phyloP scores from a whole-genome alignment of 2,888 invertebrate genomes.

The Trachelus tabidus region DNA sequence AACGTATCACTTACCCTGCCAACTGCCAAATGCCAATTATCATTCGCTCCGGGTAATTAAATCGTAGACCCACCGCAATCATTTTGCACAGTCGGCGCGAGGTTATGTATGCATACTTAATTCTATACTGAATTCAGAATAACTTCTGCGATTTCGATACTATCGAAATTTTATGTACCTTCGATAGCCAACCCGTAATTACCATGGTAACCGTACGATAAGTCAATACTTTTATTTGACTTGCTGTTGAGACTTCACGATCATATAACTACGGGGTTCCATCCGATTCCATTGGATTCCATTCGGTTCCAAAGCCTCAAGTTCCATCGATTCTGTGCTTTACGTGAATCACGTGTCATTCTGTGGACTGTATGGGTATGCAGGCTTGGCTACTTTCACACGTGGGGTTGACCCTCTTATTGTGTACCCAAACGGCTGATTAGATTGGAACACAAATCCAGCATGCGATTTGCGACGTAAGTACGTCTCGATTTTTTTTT shows the following conservation, averaged over 20 bases:
- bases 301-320: background rate
- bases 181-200: constrained; percentile 45
- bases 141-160: background rate
- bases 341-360: constrained; percentile 3
- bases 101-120: background rate
- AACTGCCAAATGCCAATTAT: constrained; percentile 49
- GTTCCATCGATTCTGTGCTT: background rate
- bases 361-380: constrained; percentile 40
- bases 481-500: background rate
- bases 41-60: constrained; percentile 36
- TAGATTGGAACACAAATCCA: constrained; percentile 37
- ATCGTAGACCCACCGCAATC: constrained; percentile 5
- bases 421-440: constrained; percentile 34
- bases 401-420: constrained; percentile 39
- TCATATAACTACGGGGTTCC: background rate
- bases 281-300: background rate
- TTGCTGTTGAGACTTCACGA: constrained; percentile 37
- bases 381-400: constrained; percentile 41
- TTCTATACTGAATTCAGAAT: background rate
- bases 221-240: constrained; percentile 46
- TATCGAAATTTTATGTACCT: constrained; percentile 26
- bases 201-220: constrained; percentile 54
- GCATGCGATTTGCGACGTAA: background rate
- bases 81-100: background rate
- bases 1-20: constrained; percentile 37